Base-by-base conservation (phyloP, 2,888 invertebrate genomes). In the Seira sanloemensis region DNA sequence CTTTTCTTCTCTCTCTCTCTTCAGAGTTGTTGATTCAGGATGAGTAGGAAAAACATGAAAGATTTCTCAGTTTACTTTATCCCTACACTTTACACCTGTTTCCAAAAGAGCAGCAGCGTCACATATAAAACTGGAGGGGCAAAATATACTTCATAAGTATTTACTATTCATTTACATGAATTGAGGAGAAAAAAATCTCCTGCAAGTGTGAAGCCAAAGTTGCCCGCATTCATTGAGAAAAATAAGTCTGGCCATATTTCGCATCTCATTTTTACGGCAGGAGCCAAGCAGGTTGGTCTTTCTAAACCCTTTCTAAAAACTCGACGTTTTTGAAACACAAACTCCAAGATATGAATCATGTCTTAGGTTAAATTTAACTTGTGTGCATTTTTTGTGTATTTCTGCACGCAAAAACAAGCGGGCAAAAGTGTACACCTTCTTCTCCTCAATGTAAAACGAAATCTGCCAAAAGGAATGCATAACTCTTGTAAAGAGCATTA, bases 401-500 rank as follows among this genome's bases (percentile, higher is more conserved):
- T 62, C 62, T 62, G 21, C 62, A 62, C 62, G 62, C 62, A 62
- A 62, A 62, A 62, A 62, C 62, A 62, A 4, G 62, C 7, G 19
- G 16, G 16, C 50, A 21, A 62, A 62, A 62, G 21, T 21, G 9
- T 62, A 62, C 62, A 62, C 62, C 62, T 62, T 18, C 50, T 16
- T 12, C 50, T 16, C 16, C 62, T 62, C 21, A 9, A 9, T 21
- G 62, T 62, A 62, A 62, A 62, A 62, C 62, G 21, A 62, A 62
- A 23, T 62, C 19, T 62, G 62, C 62, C 65, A 67, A 76, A 25
- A 76, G 54, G 25, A 25, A 76, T 50, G 58, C 68, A 77, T 50
- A 82, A 75, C 23, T 72, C 73, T 50, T 73, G 62, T 68, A 27
- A 78, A 78, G 78, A n/a, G n/a, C n/a, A n/a, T n/a, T n/a, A n/a